Evolutionary conservation across 2,113 vertebrate genomes (phyloP), one percentile per base, ranked within the genome.

Genomic region (Platichthys stellatus): DNA sequence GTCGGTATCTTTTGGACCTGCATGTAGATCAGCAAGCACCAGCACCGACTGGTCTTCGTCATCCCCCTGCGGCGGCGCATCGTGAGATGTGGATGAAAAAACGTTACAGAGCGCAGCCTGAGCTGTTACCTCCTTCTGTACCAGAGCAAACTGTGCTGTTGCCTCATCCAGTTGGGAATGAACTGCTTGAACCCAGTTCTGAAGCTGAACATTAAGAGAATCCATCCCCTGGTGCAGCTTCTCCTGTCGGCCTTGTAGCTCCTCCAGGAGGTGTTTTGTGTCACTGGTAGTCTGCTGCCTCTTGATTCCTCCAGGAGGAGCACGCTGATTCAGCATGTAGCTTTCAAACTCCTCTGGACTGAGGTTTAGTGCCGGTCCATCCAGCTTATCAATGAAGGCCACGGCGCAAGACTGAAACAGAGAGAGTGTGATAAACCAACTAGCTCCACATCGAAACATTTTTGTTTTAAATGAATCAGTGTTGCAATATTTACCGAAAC

Each of bases 381-480:
- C 91, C 73, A 95, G 74, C 76, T 94, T 95, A 74, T 95, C 94
- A 35, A 95, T 95, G 71, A 95, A 95, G 69, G 94, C 90, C 69
- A 94, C 92, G 0, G 95, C 91, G 68, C 94, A 95, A 15, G 94
- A 95, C 95, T 95, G 66, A 83, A 82, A 69, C 2, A 74, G 18
- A 47, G 35, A 0, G 54, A 28, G 21, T 58, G 51, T 9, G 47
- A 64, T 57, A 6, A 66, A 17, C 5, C 10, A 0, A 26, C 14
- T 11, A 43, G 40, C 10, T 13, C 40, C 11, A 13, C 40, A 43
- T 43, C 40, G 0, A 43, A 13, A 12, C 40, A 38, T 38, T 38
- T 38, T 10, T 38, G 35, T 38, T 38, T 38, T 10, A 38, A 43
- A 43, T 43, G 10, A 2, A 3, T 43, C 40, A 13, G 10, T 43